Base-by-base conservation (phyloP, 2,113 vertebrate species). In the Pygathrix nemaeus region DNA sequence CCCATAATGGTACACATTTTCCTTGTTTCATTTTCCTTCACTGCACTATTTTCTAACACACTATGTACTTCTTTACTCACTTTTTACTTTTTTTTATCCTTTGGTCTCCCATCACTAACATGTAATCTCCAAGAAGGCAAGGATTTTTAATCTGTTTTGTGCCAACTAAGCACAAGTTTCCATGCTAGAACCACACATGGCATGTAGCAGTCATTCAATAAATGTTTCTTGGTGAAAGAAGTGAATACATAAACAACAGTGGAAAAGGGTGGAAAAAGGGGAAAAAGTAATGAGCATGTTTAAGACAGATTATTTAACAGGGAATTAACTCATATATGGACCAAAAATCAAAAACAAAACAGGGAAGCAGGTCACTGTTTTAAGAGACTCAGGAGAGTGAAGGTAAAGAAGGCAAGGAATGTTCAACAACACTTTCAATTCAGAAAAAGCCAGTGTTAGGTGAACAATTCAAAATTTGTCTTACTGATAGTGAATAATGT, bases 381-480 rank as follows among this genome's bases (percentile, higher is more conserved):
- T 52, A 32, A 81, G 50, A 82, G 12, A 88, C 13, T 72, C 35
- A 38, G 23, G 5, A 83, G 25, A 6, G 9, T 86, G 11, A 87
- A 52, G n/a, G 70, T 7, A 68, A 81, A 90, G 73, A 75, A 88
- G 35, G 50, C 30, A 88, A 88, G 35, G 6, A 38, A 96, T 52
- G 27, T 40, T 84, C 43, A 80, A 43, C 45, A 84, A 64, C 38
- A 75, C 57, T 84, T 89, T 84, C 43, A 89, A 73, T 30, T 95
- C 32, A 85, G 66, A 35, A 95, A 90, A 95, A 73, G 27, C 6
- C 32, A 57, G 20, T 73, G 43, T 48, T 73, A 84, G 43, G 38
- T 79, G 80, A 94, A 80, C 32, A 93, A 84, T n/a, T 72, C 20
- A 64, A 79, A 93, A 76, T 86, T 85, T 93, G 45, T 93, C 64